Evolutionary conservation across 2,888 invertebrate genomes (phyloP).

Genomic region (Selenia dentaria): DNA sequence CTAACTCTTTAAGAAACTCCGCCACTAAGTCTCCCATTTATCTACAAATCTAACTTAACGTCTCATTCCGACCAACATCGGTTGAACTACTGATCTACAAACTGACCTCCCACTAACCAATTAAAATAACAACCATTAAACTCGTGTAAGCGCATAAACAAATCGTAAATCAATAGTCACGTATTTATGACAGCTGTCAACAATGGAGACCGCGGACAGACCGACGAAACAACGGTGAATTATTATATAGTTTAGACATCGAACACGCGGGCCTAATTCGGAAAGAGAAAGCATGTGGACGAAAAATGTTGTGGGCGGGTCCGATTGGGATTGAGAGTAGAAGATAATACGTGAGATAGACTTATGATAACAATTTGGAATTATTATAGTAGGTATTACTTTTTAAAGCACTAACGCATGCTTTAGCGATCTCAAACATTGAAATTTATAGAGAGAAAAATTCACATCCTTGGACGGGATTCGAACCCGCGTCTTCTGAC

Average conservation of each 20-base stretch:
- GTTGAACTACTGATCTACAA: constrained; percentile 1
- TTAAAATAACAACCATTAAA: constrained; percentile 17
- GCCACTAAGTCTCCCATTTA: too few relatives aligned
- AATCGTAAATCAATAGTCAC: constrained; percentile 7
- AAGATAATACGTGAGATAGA: too few relatives aligned
- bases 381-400: too few relatives aligned
- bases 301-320: constrained; percentile 16
- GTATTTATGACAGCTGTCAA: constrained; percentile 12
- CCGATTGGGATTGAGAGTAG: neutral
- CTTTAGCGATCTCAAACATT: too few relatives aligned
- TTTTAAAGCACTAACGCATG: too few relatives aligned
- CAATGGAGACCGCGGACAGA: constrained; percentile 7
- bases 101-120: constrained; percentile 14
- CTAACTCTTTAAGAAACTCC: too few relatives aligned
- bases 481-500: too few relatives aligned
- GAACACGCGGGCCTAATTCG: constrained; percentile 3
- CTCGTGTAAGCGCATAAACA: constrained; percentile 8
- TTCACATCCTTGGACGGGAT: too few relatives aligned
- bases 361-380: too few relatives aligned
- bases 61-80: too few relatives aligned
- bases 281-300: constrained; percentile 21
- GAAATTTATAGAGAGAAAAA: too few relatives aligned
- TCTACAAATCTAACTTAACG: too few relatives aligned
- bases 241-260: constrained; percentile 16
- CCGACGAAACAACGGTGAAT: constrained; percentile 21